Conservation (phyloP, 1,140 invertebrate genomes). For the Trissolcus basalis region DNA sequence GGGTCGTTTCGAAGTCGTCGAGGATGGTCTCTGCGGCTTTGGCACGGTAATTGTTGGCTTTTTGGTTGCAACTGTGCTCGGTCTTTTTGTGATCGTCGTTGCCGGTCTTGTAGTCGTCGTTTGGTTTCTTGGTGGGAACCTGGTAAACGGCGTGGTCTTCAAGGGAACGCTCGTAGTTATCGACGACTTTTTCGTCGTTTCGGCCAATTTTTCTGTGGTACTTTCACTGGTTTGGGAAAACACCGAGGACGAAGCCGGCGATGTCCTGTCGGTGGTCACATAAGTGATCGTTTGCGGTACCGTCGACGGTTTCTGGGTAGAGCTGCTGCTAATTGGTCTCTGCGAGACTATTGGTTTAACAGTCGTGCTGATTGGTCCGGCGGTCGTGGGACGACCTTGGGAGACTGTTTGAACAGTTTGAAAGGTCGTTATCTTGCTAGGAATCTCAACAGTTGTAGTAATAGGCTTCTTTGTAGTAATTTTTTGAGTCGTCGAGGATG, state of each 20-base stretch:
- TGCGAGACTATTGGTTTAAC: slow-evolving; percentile 7
- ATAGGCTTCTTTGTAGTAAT: slow-evolving; percentile 57
- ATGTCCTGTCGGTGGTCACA: no score
- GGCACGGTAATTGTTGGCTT: slow-evolving; percentile 60
- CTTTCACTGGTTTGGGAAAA: slow-evolving; percentile 3
- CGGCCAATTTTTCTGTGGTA: slow-evolving; percentile 13
- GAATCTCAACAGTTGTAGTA: slow-evolving; percentile 59
- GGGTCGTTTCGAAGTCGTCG: slow-evolving; percentile 33
- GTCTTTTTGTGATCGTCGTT: slow-evolving; percentile 41
- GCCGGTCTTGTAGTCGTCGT: slow-evolving; percentile 61
- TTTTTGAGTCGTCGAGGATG: slow-evolving; percentile 9
- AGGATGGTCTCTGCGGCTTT: slow-evolving; percentile 14
- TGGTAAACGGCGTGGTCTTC: slow-evolving; percentile 72
- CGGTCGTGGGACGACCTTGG: slow-evolving; percentile 22
- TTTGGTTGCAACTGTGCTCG: slow-evolving; percentile 65
- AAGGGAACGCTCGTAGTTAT: slow-evolving; percentile 49
- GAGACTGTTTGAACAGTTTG: slow-evolving; percentile 68
- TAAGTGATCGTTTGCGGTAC: no score
- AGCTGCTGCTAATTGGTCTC: slow-evolving; percentile 17
- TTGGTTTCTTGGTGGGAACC: slow-evolving; percentile 78
- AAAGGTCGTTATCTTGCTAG: slow-evolving; percentile 68
- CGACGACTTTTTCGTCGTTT: slow-evolving; percentile 49
- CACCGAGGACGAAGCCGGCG: no score
- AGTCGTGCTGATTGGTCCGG: slow-evolving; percentile 2
- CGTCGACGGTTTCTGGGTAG: slow-evolving; percentile 9